phyloP scores from a whole-genome alignment of 1,140 invertebrate genomes.

The Plodia interpunctella region DNA sequence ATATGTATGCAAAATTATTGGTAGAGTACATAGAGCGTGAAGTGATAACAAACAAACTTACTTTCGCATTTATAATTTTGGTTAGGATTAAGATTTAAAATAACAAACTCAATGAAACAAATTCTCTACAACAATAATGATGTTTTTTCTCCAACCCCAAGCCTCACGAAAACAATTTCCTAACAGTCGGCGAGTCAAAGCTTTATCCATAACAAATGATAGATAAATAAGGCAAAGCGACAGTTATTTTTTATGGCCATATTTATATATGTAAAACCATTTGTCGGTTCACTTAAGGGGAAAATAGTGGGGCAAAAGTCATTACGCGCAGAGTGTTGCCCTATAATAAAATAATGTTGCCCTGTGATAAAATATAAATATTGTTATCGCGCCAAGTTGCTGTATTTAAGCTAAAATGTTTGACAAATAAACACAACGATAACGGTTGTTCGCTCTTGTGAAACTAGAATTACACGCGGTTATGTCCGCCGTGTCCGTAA shows the following conservation, averaged over 20 bases:
- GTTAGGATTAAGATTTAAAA: no score
- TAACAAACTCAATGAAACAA: no score
- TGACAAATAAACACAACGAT: constrained; percentile 45
- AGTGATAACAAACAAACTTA: no score
- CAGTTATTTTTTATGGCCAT: constrained; percentile 5
- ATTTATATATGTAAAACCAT: constrained; percentile 31
- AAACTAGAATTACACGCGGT: not conserved
- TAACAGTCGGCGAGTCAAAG: no score
- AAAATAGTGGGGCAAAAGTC: constrained; percentile 34
- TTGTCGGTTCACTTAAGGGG: constrained; percentile 42
- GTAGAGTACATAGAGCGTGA: no score
- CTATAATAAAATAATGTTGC: constrained; percentile 33
- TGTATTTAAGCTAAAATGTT: constrained; percentile 39
- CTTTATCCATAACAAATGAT: no score
- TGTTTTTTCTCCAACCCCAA: no score
- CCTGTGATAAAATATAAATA: constrained; percentile 49
- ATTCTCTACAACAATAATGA: no score
- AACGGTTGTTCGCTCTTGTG: not conserved
- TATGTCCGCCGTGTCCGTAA: no score
- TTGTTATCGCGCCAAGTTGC: constrained; percentile 44
- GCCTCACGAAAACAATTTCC: no score
- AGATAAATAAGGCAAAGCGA: not conserved
- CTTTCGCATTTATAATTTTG: no score
- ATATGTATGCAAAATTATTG: no score
- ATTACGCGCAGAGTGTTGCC: constrained; percentile 27